phyloP scores from a whole-genome alignment of 2,113 vertebrate genomes.

The Patagioenas fasciata region DNA sequence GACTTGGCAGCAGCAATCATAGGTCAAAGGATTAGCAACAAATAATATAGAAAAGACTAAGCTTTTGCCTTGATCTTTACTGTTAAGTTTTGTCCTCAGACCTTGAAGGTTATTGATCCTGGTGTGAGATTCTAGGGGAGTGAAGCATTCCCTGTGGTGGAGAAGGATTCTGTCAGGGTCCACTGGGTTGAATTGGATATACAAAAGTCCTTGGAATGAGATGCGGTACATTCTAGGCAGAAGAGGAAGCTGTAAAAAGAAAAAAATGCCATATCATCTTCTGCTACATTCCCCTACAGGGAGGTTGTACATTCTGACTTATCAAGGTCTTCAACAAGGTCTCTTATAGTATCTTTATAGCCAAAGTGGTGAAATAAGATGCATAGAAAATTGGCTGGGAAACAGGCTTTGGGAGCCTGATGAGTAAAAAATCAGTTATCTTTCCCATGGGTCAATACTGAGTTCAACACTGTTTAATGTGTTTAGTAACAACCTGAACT shows the following conservation, averaged over 20 bases:
- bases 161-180: not conserved
- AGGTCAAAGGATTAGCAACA: not conserved
- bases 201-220: not conserved
- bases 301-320: not conserved
- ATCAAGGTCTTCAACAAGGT: not conserved
- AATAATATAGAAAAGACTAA: not conserved
- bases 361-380: not conserved
- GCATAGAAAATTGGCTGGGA: not conserved
- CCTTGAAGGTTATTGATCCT: not conserved
- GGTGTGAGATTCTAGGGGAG: not conserved
- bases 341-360: not conserved
- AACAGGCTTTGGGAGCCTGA: not conserved
- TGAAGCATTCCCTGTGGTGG: not conserved
- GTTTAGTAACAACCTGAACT: not conserved
- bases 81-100: not conserved
- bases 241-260: not conserved
- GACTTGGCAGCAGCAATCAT: not conserved
- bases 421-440: not conserved
- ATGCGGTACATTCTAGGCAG: too few relatives aligned
- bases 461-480: not conserved
- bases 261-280: fast-evolving
- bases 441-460: not conserved
- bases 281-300: too few relatives aligned
- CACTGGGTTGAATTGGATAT: not conserved
- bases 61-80: not conserved